phyloP scores from a whole-genome alignment of 2,888 invertebrate species.

The Chydorus sphaericus region DNA sequence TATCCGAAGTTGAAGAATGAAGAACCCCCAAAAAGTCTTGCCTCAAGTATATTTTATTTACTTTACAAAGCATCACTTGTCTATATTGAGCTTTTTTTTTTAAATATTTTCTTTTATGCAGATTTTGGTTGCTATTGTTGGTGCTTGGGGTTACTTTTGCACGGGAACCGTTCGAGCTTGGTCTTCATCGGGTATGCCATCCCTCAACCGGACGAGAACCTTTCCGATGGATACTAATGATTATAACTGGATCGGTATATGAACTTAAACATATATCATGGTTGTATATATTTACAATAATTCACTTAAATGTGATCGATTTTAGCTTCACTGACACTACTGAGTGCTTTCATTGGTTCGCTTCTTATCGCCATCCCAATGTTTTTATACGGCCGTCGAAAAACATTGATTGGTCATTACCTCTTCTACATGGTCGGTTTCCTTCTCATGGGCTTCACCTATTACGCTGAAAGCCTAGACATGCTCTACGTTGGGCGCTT shows the following conservation, averaged over 20 bases:
- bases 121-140: constrained; percentile 14
- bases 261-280: no score
- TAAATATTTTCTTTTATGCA: not conserved
- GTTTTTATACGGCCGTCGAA: constrained; percentile 15
- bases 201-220: constrained; percentile 8
- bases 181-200: constrained; percentile 15
- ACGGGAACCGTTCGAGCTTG: constrained; percentile 17
- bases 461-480: constrained; percentile 2
- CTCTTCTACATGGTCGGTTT: constrained; percentile 15
- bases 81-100: not conserved
- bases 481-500: constrained; percentile 17
- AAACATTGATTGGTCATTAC: constrained; percentile 13
- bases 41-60: constrained; percentile 2
- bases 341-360: not conserved
- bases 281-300: no score
- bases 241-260: no score
- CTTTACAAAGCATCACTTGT: not conserved
- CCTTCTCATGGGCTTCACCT: constrained; percentile 14
- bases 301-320: not conserved
- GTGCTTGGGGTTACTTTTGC: constrained; percentile 14
- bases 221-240: not conserved
- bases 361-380: constrained; percentile 13
- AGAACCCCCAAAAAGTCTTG: not conserved
- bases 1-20: not conserved
- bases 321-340: not conserved